Conservation (phyloP, 1,140 invertebrate genomes). For the Drosophila teissieri region DNA sequence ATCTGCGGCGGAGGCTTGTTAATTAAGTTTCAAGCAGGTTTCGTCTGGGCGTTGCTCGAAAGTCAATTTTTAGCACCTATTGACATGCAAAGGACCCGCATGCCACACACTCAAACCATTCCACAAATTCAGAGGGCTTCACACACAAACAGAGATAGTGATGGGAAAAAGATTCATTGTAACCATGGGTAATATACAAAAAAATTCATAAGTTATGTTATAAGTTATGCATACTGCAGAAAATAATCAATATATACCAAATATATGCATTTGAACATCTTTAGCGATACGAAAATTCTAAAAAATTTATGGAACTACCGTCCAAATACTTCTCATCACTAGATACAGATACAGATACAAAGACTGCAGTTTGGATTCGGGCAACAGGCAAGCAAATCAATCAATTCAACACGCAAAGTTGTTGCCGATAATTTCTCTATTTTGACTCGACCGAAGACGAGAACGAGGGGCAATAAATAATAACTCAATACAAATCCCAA, state of each 20-base stretch:
- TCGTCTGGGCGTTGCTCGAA: conserved; percentile 55
- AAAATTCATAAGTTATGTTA: no score
- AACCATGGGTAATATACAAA: neutral
- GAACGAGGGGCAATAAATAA: conserved; percentile 73
- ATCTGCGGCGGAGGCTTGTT: conserved; percentile 54
- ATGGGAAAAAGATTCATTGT: neutral
- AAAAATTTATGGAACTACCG: neutral
- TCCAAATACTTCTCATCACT: neutral
- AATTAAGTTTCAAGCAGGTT: conserved; percentile 76
- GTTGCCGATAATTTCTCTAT: conserved; percentile 79
- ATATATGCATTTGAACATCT: no score
- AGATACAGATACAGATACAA: conserved; percentile 35
- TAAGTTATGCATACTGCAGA: no score
- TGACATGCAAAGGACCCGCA: conserved; percentile 76
- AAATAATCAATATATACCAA: no score
- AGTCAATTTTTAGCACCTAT: conserved; percentile 80
- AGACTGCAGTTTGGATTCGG: conserved; percentile 48
- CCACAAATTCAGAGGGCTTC: neutral
- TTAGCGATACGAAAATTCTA: no score
- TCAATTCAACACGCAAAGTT: conserved; percentile 80
- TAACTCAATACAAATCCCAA: conserved; percentile 84
- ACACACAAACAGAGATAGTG: conserved; percentile 2
- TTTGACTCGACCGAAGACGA: conserved; percentile 52
- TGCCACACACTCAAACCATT: conserved; percentile 32
- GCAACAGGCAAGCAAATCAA: conserved; percentile 63